phyloP scores from a whole-genome alignment of 1,140 invertebrate genomes.

The Sycophaga agraensis region DNA sequence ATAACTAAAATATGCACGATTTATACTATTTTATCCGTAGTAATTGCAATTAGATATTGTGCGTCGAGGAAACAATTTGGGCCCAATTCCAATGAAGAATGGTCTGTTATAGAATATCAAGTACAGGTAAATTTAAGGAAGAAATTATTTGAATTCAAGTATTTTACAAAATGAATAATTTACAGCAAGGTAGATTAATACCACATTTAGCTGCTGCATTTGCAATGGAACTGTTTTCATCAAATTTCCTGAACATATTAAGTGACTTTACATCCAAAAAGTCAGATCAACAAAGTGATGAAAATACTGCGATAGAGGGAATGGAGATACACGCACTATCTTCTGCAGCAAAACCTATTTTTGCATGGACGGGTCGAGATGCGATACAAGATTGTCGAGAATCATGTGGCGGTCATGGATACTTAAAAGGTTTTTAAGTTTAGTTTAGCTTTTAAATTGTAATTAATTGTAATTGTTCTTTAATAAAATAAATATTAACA shows the following conservation, averaged over 20 bases:
- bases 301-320: constrained; percentile 43
- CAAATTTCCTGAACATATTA: constrained; percentile 46
- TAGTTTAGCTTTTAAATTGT: neutral
- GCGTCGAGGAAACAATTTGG: constrained; percentile 89
- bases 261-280: constrained; percentile 41
- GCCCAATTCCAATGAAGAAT: constrained; percentile 63
- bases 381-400: constrained; percentile 89
- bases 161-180: constrained; percentile 24
- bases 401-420: constrained; percentile 85
- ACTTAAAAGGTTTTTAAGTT: constrained; percentile 72
- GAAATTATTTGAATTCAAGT: constrained; percentile 1
- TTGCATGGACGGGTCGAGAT: constrained; percentile 81
- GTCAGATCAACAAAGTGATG: constrained; percentile 32
- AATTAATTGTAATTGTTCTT: neutral
- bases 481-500: neutral
- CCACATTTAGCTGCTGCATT: constrained; percentile 85
- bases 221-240: constrained; percentile 73
- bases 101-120: constrained; percentile 91
- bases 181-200: constrained; percentile 88
- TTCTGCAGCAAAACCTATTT: constrained; percentile 82
- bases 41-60: constrained; percentile 88
- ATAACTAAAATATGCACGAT: constrained; percentile 73
- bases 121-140: constrained; percentile 65
- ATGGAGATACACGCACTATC: constrained; percentile 90
- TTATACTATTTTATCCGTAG: constrained; percentile 71